Evolutionary conservation across 2,797 vertebrate species (phyloP), one percentile per base, ranked within the genome.

Genomic region (Hoplostethus mediterraneus): DNA sequence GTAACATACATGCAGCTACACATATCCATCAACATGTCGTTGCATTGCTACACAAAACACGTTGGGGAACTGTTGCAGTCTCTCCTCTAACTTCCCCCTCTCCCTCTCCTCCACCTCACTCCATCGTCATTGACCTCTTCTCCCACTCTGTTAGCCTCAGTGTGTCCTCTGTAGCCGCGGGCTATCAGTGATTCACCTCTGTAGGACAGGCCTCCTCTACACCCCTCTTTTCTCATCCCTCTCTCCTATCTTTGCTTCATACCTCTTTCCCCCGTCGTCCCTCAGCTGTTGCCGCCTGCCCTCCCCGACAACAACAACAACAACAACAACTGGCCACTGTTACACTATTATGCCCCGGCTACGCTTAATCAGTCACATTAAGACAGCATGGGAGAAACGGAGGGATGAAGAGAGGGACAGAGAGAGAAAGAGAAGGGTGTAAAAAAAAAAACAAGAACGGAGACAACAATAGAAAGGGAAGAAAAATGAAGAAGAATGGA

Each of bases 321-420:
- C 82, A 90, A 83, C 88, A 28, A 28, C 28, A 21, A 21, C 21
- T 91, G 82, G 79, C 70, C 85, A 74, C 83, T 82, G 80, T 77
- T 87, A 71, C 77, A 79, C 75, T 74, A 61, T 55, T 85, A 82
- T 67, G 68, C 72, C 79, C 45, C 57, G 77, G 75, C 79, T 84
- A 68, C 21, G 63, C 87, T 81, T 86, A 79, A 89, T 89, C 87
- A 77, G 79, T 86, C 81, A 88, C 73, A 74, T 79, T 70, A 64
- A 71, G 84, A 72, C 83, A 85, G 82, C 21, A 1, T 78, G 77
- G 77, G 67, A 73, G 68, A 54, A 86, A 54, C n/a, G 16, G 66
- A 70, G 69, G 56, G 57, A 45, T 52, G 36, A 9, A 75, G 61
- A 61, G 64, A 63, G 3, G 28, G 57, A 75, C 57, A 71, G 40